phyloP scores from a whole-genome alignment of 2,888 invertebrate genomes.

The Bellardia bayeri region DNA sequence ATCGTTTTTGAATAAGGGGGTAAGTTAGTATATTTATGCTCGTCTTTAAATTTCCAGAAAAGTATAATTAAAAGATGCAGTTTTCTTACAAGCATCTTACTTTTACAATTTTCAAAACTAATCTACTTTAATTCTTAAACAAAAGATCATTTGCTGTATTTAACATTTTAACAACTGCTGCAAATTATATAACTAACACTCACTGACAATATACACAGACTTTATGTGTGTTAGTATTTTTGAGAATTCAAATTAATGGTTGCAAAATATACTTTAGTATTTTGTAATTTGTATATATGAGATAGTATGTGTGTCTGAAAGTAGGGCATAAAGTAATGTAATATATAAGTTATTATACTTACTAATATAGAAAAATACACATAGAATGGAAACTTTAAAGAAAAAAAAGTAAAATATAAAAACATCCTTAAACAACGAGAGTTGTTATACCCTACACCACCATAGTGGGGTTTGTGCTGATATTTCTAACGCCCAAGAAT shows the following conservation, averaged over 20 bases:
- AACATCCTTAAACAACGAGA: no score
- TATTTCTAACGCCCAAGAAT: no score
- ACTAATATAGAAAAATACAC: not conserved
- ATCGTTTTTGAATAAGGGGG: no score
- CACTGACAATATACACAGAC: not conserved
- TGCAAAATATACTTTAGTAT: constrained; percentile 30
- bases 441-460: no score
- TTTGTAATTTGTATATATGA: constrained; percentile 11
- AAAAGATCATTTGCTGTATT: constrained; percentile 31
- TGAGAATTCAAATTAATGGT: constrained; percentile 31
- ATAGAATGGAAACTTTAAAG: not conserved
- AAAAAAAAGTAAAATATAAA: no score
- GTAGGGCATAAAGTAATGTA: constrained; percentile 41
- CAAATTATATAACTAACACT: constrained; percentile 22
- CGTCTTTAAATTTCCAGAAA: not conserved
- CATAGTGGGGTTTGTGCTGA: no score
- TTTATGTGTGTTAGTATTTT: not conserved
- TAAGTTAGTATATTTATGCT: no score
- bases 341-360: constrained; percentile 19
- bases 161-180: constrained; percentile 34
- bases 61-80: constrained; percentile 61
- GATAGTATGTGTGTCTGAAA: not conserved
- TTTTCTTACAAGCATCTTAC: constrained; percentile 22
- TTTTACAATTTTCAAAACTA: not conserved
- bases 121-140: not conserved